Conservation (phyloP, 2,113 vertebrate genomes). For the Neodon shergylaensis region DNA sequence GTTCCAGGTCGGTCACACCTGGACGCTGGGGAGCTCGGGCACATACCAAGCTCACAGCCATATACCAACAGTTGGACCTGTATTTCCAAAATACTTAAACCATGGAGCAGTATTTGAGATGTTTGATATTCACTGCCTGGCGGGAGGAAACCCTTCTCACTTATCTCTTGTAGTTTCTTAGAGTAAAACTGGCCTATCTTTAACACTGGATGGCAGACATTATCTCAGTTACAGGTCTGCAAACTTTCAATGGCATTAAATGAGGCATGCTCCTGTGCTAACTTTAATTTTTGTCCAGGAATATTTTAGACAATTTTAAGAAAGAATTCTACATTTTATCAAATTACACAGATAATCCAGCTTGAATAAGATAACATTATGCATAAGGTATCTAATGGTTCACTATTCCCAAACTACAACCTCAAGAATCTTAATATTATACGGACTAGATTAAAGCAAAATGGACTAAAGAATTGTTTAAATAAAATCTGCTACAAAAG, state of each 20-base stretch:
- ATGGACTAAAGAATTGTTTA: neutral
- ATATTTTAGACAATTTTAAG: conserved; percentile 35
- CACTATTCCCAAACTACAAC: conserved; percentile 4
- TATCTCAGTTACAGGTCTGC: neutral
- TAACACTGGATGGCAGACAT: neutral
- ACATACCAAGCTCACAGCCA: neutral
- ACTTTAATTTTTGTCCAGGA: neutral
- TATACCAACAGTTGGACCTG: neutral
- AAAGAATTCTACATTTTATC: neutral
- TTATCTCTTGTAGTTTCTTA: neutral
- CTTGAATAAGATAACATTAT: neutral
- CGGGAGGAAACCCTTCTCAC: neutral
- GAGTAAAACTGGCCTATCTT: conserved; percentile 8
- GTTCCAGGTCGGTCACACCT: neutral
- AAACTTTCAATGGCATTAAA: neutral
- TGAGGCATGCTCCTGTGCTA: neutral
- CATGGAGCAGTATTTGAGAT: conserved; percentile 16
- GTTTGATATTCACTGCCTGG: neutral
- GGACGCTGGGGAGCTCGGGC: neutral
- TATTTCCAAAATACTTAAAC: conserved; percentile 26
- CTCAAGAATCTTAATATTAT: neutral
- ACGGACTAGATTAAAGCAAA: neutral
- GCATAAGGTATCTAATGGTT: neutral
- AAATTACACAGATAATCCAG: neutral
- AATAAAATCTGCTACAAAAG: neutral